Percentiles rank a stretch among this genome's conserved stretches.
phyloP scores from a whole-genome alignment of 2,113 vertebrate species.

The Balaenoptera acutorostrata region DNA sequence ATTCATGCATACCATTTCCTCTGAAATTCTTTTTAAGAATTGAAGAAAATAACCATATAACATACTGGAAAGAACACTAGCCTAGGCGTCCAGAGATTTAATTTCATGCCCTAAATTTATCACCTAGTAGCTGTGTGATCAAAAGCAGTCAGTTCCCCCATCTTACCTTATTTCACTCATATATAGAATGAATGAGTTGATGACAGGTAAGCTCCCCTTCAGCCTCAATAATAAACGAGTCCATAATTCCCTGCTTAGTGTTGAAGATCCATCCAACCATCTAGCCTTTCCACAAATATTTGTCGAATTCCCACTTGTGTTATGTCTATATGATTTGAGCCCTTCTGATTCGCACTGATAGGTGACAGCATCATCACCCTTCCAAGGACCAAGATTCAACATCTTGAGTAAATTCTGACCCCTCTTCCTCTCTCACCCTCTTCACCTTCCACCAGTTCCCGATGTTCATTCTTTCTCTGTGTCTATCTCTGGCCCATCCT shows the following conservation, averaged over 20 bases:
- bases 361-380: background rate
- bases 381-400: background rate
- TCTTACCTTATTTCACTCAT: slow-evolving; percentile 40
- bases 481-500: background rate
- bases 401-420: background rate
- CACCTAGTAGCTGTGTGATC: slow-evolving; percentile 44
- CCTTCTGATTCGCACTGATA: background rate
- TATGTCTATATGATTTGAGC: background rate
- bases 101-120: slow-evolving; percentile 71
- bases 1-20: slow-evolving; percentile 76
- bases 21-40: slow-evolving; percentile 77
- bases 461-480: background rate
- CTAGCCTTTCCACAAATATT: background rate
- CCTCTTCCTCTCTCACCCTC: background rate
- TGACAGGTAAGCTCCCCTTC: background rate
- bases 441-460: background rate
- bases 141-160: background rate
- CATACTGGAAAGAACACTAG: slow-evolving; percentile 71
- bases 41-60: slow-evolving; percentile 73
- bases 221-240: background rate
- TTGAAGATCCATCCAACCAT: background rate
- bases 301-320: background rate
- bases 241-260: background rate
- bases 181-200: background rate
- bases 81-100: slow-evolving; percentile 62